phyloP scores from a whole-genome alignment of 2,888 invertebrate genomes.

The Phasia obesa region DNA sequence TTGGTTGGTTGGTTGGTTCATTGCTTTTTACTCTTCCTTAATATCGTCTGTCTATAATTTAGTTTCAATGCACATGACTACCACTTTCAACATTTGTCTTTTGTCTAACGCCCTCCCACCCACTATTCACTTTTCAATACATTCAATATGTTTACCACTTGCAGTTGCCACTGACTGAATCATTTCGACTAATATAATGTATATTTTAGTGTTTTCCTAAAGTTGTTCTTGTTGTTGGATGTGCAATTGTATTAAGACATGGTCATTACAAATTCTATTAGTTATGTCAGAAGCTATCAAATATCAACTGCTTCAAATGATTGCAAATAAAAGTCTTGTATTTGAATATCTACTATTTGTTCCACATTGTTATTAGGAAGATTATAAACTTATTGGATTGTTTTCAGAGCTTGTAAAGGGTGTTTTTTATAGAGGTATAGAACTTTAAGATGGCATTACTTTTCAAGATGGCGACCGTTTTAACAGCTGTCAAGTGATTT shows the following conservation, averaged over 20 bases:
- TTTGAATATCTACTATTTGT: not conserved
- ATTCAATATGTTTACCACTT: not conserved
- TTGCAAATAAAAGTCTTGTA: not conserved
- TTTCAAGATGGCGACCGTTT: too few species aligned
- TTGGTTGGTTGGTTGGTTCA: constrained; percentile 29
- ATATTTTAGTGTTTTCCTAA: constrained; percentile 1
- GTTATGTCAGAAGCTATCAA: constrained; percentile 9
- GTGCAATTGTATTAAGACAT: constrained; percentile 18
- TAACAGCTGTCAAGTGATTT: too few species aligned
- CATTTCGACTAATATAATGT: constrained; percentile 9
- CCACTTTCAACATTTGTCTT: not conserved
- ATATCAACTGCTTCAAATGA: not conserved
- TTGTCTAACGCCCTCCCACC: not conserved
- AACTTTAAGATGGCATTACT: too few species aligned
- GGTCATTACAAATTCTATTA: constrained; percentile 47
- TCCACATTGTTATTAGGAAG: not conserved
- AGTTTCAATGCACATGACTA: not conserved
- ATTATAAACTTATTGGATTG: constrained; percentile 11
- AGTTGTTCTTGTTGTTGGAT: not conserved
- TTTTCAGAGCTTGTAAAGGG: constrained; percentile 5
- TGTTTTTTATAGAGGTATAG: too few species aligned
- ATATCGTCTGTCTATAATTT: not conserved
- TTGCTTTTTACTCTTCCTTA: constrained; percentile 28
- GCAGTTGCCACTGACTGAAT: constrained; percentile 16
- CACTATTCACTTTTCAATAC: not conserved